Conservation (phyloP, 2,888 invertebrate genomes). For the Capitulum mitella region DNA sequence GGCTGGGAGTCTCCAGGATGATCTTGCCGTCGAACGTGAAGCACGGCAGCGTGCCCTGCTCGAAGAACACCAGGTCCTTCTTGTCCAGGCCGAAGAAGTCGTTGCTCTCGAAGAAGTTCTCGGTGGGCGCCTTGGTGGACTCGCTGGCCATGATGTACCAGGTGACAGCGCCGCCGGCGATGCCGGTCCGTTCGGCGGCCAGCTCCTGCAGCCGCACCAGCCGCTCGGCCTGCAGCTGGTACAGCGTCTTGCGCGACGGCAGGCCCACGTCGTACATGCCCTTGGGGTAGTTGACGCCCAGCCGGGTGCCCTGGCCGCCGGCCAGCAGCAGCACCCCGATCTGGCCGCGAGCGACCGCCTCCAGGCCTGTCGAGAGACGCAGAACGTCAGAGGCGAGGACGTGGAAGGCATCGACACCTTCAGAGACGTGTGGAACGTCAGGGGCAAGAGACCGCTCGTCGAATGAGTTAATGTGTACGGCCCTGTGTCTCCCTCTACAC, state of each 20-base stretch:
- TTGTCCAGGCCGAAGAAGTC: conserved; percentile 77
- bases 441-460: no score
- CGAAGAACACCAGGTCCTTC: conserved; percentile 76
- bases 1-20: conserved; percentile 67
- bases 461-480: no score
- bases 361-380: conserved; percentile 41
- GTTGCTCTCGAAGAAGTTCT: conserved; percentile 68
- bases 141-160: conserved; percentile 97
- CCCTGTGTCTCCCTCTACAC: no score
- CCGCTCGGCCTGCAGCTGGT: conserved; percentile 85
- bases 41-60: conserved; percentile 89
- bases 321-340: conserved; percentile 88
- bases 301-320: conserved; percentile 94
- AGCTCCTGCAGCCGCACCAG: conserved; percentile 69
- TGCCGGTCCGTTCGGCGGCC: conserved; percentile 47
- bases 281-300: conserved; percentile 92
- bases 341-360: conserved; percentile 56
- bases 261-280: conserved; percentile 93
- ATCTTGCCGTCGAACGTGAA: conserved; percentile 91
- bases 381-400: no score
- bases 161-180: conserved; percentile 27
- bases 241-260: conserved; percentile 80
- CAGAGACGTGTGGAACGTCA: no score
- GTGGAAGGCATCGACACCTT: no score
- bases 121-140: conserved; percentile 77